Evolutionary conservation across 2,113 vertebrate species (phyloP), one percentile per base, ranked within the genome.

Genomic region (Sinocyclocheilus grahami): DNA sequence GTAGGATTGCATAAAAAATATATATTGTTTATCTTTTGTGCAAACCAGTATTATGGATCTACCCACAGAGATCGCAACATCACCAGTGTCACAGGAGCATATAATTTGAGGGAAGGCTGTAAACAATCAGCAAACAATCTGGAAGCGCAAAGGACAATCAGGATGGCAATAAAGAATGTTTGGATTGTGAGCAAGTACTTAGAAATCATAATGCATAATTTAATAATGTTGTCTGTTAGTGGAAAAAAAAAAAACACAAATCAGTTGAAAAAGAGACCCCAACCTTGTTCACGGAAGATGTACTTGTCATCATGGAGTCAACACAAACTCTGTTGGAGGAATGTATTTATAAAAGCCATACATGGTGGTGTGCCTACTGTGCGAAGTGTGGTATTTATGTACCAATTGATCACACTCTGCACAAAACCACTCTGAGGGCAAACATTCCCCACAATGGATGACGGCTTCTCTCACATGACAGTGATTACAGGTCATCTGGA

Each of bases 101-200:
- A 77, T 77, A 7, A 4, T 77, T 53, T 51, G 46, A 77, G 46
- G 75, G 16, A 77, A 77, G 46, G 75, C 42, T 77, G 75, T 20
- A n/a, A n/a, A n/a, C n/a, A n/a, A n/a, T 77, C 46, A 77, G 75
- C 46, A 77, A 77, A 77, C 75, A 53, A 30, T 77, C 46, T 77
- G 46, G 3, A 51, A 51, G 24, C 53, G 46, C 42, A 48, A 27
- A 30, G 30, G 30, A 30, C 30, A 30, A 30, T 30, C 30, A 30
- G 30, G 30, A 30, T 30, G 30, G 30, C 30, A 30, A 30, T 30
- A 30, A 30, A 30, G 30, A 30, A 30, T 30, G 30, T 30, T 30
- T 30, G 30, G 30, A 30, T 30, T 30, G 30, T 30, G 30, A 30
- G 30, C 30, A 30, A 30, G 30, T 30, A 30, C 30, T 30, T 30